Conservation (phyloP, 1,140 invertebrate species). For the Mya arenaria region DNA sequence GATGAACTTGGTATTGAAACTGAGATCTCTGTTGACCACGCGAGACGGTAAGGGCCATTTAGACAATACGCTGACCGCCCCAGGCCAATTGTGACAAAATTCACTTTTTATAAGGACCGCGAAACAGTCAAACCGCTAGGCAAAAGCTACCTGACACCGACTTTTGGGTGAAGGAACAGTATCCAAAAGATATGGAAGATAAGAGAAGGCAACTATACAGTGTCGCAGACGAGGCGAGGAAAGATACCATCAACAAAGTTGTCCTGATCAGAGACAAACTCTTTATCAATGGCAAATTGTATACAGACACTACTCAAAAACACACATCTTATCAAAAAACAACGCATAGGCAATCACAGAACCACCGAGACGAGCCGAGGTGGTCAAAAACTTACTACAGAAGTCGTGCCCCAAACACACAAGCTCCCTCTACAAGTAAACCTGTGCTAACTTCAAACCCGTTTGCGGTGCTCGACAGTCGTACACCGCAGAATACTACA, state of each 20-base stretch:
- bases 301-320: not conserved
- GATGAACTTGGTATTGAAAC: not conserved
- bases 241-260: conserved; percentile 3
- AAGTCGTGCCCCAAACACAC: not conserved
- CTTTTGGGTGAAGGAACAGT: conserved; percentile 16
- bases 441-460: too few species aligned
- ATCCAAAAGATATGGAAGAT: conserved; percentile 26
- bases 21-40: not conserved
- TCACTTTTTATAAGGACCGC: conserved; percentile 4
- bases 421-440: not conserved
- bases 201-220: not conserved
- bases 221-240: not conserved
- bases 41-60: not conserved
- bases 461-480: not conserved
- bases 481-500: not conserved
- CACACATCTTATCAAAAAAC: not conserved
- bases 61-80: not conserved
- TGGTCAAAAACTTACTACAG: not conserved
- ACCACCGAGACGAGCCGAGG: not conserved
- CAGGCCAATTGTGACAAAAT: conserved; percentile 5
- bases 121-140: not conserved
- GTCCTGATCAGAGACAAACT: conserved; percentile 16
- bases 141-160: not conserved
- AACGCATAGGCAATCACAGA: not conserved
- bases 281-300: conserved; percentile 7